Evolutionary conservation across 2,113 vertebrate genomes (phyloP).

Genomic region (Stegastes partitus): DNA sequence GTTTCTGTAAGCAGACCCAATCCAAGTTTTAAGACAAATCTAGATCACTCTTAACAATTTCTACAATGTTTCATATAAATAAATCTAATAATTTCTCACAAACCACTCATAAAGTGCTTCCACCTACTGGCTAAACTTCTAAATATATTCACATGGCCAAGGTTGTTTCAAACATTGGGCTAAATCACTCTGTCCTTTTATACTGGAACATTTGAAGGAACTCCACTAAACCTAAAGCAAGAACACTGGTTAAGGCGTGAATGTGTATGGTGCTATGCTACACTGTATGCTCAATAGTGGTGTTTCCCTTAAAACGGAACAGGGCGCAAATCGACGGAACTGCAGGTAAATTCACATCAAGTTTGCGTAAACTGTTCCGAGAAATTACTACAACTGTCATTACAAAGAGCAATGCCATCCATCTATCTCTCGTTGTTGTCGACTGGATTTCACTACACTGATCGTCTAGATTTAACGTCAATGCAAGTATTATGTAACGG

Average conservation of each 20-base stretch:
- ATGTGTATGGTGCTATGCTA: slow-evolving; percentile 85
- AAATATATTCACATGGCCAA: slow-evolving; percentile 60
- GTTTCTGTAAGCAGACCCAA: slow-evolving; percentile 48
- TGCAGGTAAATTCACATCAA: slow-evolving; percentile 64
- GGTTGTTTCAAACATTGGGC: slow-evolving; percentile 44
- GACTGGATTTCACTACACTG: slow-evolving; percentile 52
- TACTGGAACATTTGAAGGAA: slow-evolving; percentile 65
- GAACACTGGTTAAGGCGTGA: slow-evolving; percentile 84
- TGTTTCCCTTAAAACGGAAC: slow-evolving; percentile 68
- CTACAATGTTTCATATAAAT: slow-evolving; percentile 60
- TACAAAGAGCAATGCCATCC: slow-evolving; percentile 62
- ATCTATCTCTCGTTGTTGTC: slow-evolving; percentile 49
- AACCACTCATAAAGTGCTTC: slow-evolving; percentile 79
- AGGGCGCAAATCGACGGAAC: slow-evolving; percentile 63
- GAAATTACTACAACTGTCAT: slow-evolving; percentile 48
- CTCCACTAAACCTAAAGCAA: slow-evolving; percentile 75
- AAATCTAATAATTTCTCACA: slow-evolving; percentile 64
- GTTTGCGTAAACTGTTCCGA: slow-evolving; percentile 62
- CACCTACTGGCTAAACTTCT: slow-evolving; percentile 66
- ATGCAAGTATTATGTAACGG: slow-evolving; percentile 76
- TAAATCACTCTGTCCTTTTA: slow-evolving; percentile 47
- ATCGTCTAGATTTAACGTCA: slow-evolving; percentile 59
- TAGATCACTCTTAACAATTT: slow-evolving; percentile 61
- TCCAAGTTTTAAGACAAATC: slow-evolving; percentile 67
- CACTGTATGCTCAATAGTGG: slow-evolving; percentile 83